Conservation (phyloP, 2,888 invertebrate species). For the Eupithecia vulgata region DNA sequence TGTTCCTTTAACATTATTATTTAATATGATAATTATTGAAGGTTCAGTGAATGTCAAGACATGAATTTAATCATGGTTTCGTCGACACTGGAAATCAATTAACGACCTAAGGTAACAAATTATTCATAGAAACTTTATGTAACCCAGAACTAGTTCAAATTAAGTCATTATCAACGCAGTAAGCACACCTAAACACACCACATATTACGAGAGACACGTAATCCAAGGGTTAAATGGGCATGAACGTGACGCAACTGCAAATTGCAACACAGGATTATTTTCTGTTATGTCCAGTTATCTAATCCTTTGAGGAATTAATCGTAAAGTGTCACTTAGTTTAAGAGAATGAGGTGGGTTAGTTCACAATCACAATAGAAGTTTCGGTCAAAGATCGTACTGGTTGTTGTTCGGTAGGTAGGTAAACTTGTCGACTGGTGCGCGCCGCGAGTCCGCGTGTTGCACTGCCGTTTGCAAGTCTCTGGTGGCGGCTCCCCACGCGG, state of each 20-base stretch:
- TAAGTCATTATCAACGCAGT: constrained; percentile 38
- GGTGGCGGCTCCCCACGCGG: constrained; percentile 59
- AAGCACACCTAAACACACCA: constrained; percentile 39
- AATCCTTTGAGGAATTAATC: constrained; percentile 49
- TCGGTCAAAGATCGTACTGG: constrained; percentile 44
- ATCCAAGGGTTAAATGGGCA: constrained; percentile 43
- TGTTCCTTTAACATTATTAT: not conserved
- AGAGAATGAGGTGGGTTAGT: constrained; percentile 7
- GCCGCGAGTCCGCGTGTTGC: constrained; percentile 73
- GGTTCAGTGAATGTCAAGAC: not conserved
- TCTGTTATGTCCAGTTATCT: constrained; percentile 68
- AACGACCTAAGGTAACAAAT: constrained; percentile 11
- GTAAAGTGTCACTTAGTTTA: not conserved
- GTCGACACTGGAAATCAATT: not conserved
- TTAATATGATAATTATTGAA: not conserved
- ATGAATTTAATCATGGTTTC: not conserved
- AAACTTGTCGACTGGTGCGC: constrained; percentile 65
- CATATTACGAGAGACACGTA: constrained; percentile 44
- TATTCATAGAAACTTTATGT: constrained; percentile 22
- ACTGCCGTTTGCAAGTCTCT: constrained; percentile 64
- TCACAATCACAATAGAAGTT: constrained; percentile 29
- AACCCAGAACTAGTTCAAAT: constrained; percentile 37
- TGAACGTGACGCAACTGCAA: constrained; percentile 31
- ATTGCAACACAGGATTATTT: constrained; percentile 49
- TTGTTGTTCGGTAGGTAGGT: constrained; percentile 45